Evolutionary conservation across 1,140 invertebrate genomes (phyloP).

Genomic region (Pogonomyrmex barbatus): DNA sequence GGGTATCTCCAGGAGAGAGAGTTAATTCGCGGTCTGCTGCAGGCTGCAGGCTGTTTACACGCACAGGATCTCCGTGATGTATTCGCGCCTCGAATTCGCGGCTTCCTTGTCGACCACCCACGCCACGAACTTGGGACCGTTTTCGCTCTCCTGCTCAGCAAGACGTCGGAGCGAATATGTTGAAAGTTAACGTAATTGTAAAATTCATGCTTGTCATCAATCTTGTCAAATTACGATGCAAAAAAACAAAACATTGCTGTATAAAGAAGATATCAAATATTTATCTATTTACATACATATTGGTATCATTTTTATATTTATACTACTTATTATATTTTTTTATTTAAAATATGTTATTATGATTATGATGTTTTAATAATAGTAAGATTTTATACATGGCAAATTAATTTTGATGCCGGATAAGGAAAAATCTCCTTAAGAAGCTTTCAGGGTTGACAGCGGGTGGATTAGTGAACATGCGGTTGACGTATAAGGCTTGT

Average conservation of each 20-base stretch:
- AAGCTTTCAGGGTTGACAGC: slow-evolving; percentile 60
- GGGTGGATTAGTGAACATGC: slow-evolving; percentile 35
- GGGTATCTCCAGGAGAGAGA: slow-evolving; percentile 54
- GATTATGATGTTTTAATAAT: slow-evolving; percentile 4
- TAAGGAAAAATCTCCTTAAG: slow-evolving; percentile 70
- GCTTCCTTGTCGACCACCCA: slow-evolving; percentile 60
- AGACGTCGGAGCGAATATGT: slow-evolving; percentile 29
- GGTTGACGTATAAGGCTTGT: slow-evolving; percentile 65
- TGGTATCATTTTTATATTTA: background rate
- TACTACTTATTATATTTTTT: background rate
- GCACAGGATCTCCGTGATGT: slow-evolving; percentile 62
- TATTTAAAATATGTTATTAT: background rate
- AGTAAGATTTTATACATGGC: background rate
- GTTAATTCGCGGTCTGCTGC: slow-evolving; percentile 69
- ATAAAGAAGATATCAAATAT: background rate
- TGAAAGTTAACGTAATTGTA: slow-evolving; percentile 33
- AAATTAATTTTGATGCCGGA: slow-evolving; percentile 45
- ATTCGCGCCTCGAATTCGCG: slow-evolving; percentile 73
- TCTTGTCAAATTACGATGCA: background rate
- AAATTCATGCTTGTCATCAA: slow-evolving; percentile 8
- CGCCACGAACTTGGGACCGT: background rate
- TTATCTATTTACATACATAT: background rate
- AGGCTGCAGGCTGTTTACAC: slow-evolving; percentile 74
- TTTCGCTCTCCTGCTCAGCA: background rate
- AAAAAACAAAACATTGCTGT: background rate